A percentile compares a stretch with the other conserved stretches of the same genome.
Evolutionary conservation across 2,113 vertebrate genomes (phyloP).

Genomic region (Saccopteryx leptura): DNA sequence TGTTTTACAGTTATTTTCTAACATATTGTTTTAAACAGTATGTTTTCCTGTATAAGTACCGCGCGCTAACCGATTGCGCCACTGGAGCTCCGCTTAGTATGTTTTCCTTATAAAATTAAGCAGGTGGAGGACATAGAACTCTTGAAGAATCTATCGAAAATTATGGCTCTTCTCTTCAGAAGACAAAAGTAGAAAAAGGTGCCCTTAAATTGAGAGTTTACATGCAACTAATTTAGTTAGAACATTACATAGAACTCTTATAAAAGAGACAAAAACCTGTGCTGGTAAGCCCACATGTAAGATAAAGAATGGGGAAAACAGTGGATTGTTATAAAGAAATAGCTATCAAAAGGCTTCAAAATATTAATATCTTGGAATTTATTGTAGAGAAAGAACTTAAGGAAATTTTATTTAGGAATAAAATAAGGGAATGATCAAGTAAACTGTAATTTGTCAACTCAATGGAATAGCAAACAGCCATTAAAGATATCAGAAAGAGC

Average conservation of each 20-base stretch:
- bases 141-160: not conserved
- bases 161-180: not conserved
- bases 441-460: not conserved
- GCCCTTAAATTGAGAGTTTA: not conserved
- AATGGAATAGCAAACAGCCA: not conserved
- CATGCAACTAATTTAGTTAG: not conserved
- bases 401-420: conserved; percentile 1
- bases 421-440: not conserved
- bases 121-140: not conserved
- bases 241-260: not conserved
- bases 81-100: too few relatives aligned
- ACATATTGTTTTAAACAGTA: not conserved
- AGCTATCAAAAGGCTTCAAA: conserved; percentile 11
- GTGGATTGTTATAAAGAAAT: conserved; percentile 16
- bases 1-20: conserved; percentile 14
- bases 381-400: conserved; percentile 25
- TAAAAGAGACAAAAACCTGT: not conserved
- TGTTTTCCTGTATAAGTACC: too few relatives aligned
- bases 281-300: not conserved
- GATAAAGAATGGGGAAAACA: not conserved
- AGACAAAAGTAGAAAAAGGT: not conserved
- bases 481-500: conserved; percentile 13
- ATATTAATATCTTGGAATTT: conserved; percentile 42
- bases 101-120: conserved; percentile 8
- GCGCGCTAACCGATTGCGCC: too few relatives aligned